Base-by-base conservation (phyloP, 2,797 vertebrate genomes). In the Amphiprion clarkii region DNA sequence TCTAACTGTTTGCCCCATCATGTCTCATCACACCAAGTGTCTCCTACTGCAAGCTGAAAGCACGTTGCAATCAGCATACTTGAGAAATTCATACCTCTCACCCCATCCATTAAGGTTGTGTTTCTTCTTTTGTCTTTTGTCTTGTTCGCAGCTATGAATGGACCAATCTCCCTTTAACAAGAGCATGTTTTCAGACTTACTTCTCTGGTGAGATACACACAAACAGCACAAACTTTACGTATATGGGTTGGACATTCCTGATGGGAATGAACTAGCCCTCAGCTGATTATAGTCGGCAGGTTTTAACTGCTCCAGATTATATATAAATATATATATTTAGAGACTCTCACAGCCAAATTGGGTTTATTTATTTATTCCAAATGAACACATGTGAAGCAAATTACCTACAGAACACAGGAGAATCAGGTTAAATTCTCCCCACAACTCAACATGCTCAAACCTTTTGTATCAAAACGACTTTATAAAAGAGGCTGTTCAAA, bases 151-250 rank as follows among this genome's bases (percentile, higher is more conserved):
- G 71, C 59, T 54, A 71, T 72, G 48, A 78, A 61, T 69, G 66
- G 67, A 83, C 85, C 8, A 65, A 40, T 82, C 68, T 92, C 89
- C 94, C 93, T 93, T 94, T 95, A 93, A 95, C 59, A 48, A 84
- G 39, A 79, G 88, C 84, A 90, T 78, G 82, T 81, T 88, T 74
- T 81, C 71, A 73, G 70, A 76, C 54, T 80, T 67, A 83, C 71
- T 51, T 74, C 59, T 72, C 39, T 54, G 53, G 42, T 42, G 16
- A 74, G 67, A 82, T 66, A 56, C 76, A 79, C 67, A 76, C 57
- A 71, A 44, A 75, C 48, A 51, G 59, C 76, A 40, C 69, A 82
- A 76, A 87, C 79, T 68, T 61, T 80, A 71, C 44, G 60, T 73
- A 73, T 67, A 76, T 23, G 2, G 76, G 79, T 74, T 72, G 73